Base-by-base conservation (phyloP, 2,888 invertebrate species). In the Periphyllus acericola region DNA sequence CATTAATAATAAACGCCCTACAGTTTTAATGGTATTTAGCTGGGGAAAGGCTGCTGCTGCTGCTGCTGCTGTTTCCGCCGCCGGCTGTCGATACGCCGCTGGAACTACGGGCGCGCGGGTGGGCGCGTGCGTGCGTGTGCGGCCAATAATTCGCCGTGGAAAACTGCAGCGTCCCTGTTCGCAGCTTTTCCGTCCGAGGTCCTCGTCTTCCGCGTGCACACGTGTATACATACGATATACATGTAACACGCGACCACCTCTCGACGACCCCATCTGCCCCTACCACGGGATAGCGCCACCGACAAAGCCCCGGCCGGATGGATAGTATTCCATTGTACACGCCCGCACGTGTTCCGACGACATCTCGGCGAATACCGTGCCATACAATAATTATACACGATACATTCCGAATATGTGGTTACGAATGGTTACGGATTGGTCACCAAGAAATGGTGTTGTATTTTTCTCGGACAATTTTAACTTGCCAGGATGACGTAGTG, bases 1-100 rank as follows among this genome's bases (percentile, higher is more conserved):
- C 87, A 87, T 87, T 87, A 87, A 87, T 87, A 87, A 87, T 87
- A 87, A 87, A 87, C 80, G 80, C 80, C 87, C 80, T 74, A 81
- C 74, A 75, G 87, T 87, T 87, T 87, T 87, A 87, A 87, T 87
- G 87, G 80, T 87, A 81, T 87, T 87, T 87, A 87, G 74, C n/a
- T 19, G 46, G 32, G 40, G 32, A 60, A 84, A 60, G 8, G 68
- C 46, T 46, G 72, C 46, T 46, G 55, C 55, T 60, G 55, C 55
- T 19, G 21, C 55, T 21, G 19, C 21, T 8, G 19, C 14, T 21
- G 55, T 3, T n/a, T 32, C 60, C 36, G 21, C 55, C 5, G 29
- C 36, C 55, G 32, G 74, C 71, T 71, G 29, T 29, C 71, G 71
- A 29, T 17, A n/a, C n/a, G 29, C 34, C 11, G 55, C 55, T 74